Percentiles rank a stretch among this genome's conserved stretches.
These are phyloP conservation scores for Cerceris ruficornis DNA, from an alignment of 2,888 invertebrate genomes.

Conservation along the genomic window DNA sequence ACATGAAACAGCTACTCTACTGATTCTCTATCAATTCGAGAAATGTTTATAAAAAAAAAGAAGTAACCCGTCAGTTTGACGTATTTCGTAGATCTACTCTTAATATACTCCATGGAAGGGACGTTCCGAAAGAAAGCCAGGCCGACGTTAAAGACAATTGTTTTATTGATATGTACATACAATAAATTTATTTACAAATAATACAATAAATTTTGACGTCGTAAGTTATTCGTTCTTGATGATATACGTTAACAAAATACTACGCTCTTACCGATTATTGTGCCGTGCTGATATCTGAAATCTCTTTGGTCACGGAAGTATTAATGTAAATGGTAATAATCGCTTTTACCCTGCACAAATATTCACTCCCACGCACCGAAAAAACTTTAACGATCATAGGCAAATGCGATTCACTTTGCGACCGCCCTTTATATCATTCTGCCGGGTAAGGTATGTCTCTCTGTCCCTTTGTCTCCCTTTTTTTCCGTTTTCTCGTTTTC, in stretches of 20 bases:
- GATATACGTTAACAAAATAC: slow-evolving; percentile 75
- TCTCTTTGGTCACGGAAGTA: slow-evolving; percentile 74
- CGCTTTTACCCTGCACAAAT: slow-evolving; percentile 72
- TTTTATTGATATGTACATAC: slow-evolving; percentile 81
- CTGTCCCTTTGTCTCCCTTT: slow-evolving; percentile 21
- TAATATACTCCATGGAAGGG: background rate
- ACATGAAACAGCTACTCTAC: too few species aligned
- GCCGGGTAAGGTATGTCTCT: background rate
- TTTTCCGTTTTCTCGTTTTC: background rate
- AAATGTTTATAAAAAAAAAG: too few species aligned
- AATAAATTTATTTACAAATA: slow-evolving; percentile 80
- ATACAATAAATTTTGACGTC: slow-evolving; percentile 69
- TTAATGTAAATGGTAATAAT: slow-evolving; percentile 68
- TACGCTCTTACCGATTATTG: slow-evolving; percentile 74
- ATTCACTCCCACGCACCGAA: slow-evolving; percentile 43
- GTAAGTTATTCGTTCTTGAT: slow-evolving; percentile 66
- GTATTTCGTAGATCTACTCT: too few species aligned
- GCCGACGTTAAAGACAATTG: slow-evolving; percentile 71
- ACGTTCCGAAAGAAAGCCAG: background rate
- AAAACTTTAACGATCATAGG: slow-evolving; percentile 57
- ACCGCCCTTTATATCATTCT: slow-evolving; percentile 34
- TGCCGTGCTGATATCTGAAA: slow-evolving; percentile 73
- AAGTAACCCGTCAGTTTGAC: too few species aligned
- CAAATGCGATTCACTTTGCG: slow-evolving; percentile 29
- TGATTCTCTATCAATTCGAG: too few species aligned